phyloP scores from a whole-genome alignment of 2,797 vertebrate genomes.

The Ciconia nigra region DNA sequence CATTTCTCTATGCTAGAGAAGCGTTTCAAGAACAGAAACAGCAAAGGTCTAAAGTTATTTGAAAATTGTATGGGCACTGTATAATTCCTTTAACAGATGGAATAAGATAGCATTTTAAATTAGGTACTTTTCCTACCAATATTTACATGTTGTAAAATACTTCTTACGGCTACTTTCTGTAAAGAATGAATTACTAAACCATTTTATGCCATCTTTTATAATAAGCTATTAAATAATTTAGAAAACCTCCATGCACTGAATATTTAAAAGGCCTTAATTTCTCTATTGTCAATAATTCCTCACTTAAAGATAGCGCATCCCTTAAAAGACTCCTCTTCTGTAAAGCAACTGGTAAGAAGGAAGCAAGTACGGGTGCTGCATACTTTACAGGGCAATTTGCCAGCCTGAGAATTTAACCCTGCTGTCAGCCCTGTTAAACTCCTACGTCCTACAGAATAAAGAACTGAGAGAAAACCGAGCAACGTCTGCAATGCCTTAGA shows the following conservation, averaged over 20 bases:
- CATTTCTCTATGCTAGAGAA: not conserved
- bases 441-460: not conserved
- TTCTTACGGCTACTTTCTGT: constrained; percentile 52
- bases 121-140: constrained; percentile 14
- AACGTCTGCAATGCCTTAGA: not conserved
- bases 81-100: constrained; percentile 18
- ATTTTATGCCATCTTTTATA: constrained; percentile 56
- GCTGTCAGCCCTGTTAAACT: not conserved
- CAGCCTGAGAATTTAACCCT: not conserved
- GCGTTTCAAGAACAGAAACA: not conserved
- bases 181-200: constrained; percentile 56
- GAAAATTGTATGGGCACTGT: not conserved
- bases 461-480: not conserved
- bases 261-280: constrained; percentile 68
- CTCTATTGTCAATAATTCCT: constrained; percentile 26
- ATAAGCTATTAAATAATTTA: constrained; percentile 68
- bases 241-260: constrained; percentile 41
- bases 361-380: not conserved
- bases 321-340: not conserved
- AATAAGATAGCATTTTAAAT: constrained; percentile 12
- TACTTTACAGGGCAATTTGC: not conserved
- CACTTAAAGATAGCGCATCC: not conserved
- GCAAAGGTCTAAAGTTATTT: not conserved
- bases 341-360: not conserved
- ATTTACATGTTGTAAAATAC: constrained; percentile 49